Conservation (phyloP, 2,113 vertebrate species). For the Xerus inauris region DNA sequence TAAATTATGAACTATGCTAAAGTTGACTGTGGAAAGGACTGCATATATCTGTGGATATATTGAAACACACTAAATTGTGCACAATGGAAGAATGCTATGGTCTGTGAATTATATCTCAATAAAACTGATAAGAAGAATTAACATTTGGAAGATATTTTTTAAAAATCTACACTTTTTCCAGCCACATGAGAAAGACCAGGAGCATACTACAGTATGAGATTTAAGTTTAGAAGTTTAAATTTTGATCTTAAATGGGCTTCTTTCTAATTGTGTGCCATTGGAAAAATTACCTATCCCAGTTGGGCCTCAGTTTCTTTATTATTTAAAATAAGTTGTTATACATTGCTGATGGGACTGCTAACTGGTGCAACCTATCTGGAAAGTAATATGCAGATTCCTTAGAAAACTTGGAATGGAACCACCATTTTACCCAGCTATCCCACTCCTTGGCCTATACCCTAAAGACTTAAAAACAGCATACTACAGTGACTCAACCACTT, state of each 20-base stretch:
- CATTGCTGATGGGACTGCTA: too few relatives aligned
- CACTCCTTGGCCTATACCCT: too few relatives aligned
- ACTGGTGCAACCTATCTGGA: too few relatives aligned
- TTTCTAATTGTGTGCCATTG: neutral
- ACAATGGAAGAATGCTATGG: too few relatives aligned
- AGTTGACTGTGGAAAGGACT: neutral
- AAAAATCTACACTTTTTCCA: neutral
- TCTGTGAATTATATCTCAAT: neutral
- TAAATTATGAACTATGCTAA: neutral
- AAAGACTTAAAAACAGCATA: too few relatives aligned
- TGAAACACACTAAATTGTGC: neutral
- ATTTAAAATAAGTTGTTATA: neutral
- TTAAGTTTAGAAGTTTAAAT: neutral
- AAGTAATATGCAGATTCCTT: too few relatives aligned
- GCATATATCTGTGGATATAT: neutral
- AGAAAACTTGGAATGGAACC: too few relatives aligned
- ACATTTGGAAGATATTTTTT: neutral
- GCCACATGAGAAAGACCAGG: neutral
- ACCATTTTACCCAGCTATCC: too few relatives aligned
- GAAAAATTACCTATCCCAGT: neutral
- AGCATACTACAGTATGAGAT: accelerated
- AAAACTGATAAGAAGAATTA: neutral
- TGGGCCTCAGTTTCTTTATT: neutral
- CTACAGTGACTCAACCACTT: too few relatives aligned
- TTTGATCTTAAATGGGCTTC: neutral